These are phyloP conservation scores for Furcifer pardalis DNA, from an alignment of 2,797 vertebrate genomes.

Conservation along the genomic window DNA sequence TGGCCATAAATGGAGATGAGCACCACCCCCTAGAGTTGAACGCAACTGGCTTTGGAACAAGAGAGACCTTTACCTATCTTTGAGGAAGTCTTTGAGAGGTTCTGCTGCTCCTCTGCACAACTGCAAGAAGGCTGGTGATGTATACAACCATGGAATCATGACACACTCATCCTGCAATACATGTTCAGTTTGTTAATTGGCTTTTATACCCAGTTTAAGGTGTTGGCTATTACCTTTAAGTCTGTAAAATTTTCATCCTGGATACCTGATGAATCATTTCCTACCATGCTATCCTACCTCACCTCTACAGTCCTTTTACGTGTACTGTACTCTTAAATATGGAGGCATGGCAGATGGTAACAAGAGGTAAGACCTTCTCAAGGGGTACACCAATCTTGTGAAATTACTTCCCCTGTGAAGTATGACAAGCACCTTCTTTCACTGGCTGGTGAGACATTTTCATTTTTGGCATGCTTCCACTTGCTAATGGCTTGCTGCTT, in stretches of 20 bases:
- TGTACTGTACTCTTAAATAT: no score
- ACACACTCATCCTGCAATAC: neutral
- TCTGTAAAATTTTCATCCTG: neutral
- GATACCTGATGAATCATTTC: neutral
- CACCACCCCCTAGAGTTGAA: no score
- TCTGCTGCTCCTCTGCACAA: neutral
- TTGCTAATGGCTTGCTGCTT: neutral
- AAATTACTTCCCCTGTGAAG: neutral
- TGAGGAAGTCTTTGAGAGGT: neutral
- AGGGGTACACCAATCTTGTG: neutral
- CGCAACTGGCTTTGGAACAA: no score
- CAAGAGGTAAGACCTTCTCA: neutral
- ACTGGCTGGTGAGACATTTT: neutral
- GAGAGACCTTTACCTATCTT: no score
- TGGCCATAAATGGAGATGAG: no score
- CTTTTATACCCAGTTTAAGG: neutral
- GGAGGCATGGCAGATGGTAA: no score
- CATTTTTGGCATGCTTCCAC: neutral
- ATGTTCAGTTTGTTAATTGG: neutral
- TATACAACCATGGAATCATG: neutral
- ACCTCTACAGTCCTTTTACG: no score
- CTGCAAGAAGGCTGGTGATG: neutral
- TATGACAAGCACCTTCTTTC: neutral
- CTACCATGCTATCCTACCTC: neutral
- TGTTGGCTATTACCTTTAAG: neutral